Percentiles rank a stretch among this genome's conserved stretches.
These are phyloP conservation scores for Aspidoscelis tigris DNA, from an alignment of 2,113 vertebrate species.

Conservation along the genomic window DNA sequence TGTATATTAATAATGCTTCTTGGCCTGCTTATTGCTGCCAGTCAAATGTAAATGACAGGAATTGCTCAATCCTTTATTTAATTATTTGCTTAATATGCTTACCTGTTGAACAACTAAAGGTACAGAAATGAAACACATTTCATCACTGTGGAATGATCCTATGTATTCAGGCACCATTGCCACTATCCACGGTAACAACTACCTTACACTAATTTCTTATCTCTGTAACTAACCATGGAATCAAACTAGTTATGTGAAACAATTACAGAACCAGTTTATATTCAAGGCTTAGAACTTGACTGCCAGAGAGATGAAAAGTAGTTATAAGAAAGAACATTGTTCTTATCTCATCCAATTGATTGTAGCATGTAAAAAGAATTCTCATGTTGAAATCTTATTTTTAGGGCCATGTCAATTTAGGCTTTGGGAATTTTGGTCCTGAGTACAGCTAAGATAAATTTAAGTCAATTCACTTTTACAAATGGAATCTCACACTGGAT, in stretches of 20 bases:
- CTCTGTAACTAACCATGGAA: neutral
- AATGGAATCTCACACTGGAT: too few species aligned
- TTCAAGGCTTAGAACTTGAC: too few species aligned
- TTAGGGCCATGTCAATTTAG: neutral
- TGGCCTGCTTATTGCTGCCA: conserved; percentile 6
- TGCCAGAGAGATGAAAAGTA: neutral
- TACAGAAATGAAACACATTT: neutral
- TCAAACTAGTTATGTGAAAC: neutral
- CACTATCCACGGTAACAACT: neutral
- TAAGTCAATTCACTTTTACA: too few species aligned
- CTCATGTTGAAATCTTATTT: neutral
- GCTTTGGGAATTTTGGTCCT: neutral
- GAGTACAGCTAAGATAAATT: too few species aligned
- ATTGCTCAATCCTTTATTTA: neutral
- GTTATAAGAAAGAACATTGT: neutral
- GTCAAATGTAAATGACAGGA: conserved; percentile 22
- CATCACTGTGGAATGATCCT: neutral
- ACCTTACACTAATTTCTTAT: neutral
- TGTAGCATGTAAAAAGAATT: neutral
- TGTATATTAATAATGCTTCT: neutral
- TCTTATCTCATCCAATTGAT: neutral
- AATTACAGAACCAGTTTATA: too few species aligned
- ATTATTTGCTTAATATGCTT: neutral
- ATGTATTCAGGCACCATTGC: neutral
- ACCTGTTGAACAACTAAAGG: neutral